Evolutionary conservation across 2,888 invertebrate genomes (phyloP).

Genomic region (Macrophya alboannulata): DNA sequence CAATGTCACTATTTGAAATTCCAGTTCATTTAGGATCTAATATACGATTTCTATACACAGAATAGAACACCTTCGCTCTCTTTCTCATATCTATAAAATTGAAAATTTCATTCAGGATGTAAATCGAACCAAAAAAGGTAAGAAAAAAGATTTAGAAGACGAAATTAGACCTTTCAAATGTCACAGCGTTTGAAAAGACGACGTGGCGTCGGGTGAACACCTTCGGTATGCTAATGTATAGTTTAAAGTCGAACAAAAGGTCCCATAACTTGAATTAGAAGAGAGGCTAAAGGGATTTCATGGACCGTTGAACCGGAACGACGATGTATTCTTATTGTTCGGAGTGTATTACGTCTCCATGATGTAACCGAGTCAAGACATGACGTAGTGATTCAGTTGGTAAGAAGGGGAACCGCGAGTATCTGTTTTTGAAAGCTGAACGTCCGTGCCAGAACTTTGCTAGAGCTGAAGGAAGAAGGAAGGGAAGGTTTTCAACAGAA

Average conservation of each 20-base stretch:
- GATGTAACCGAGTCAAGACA: slow-evolving; percentile 2
- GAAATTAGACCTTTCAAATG: not conserved
- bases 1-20: not conserved
- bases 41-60: not conserved
- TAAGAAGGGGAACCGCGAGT: not conserved
- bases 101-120: not conserved
- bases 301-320: slow-evolving; percentile 1
- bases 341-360: not conserved
- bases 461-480: not conserved
- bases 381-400: not conserved
- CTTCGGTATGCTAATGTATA: not conserved
- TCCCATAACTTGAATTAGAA: not conserved
- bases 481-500: slow-evolving; percentile 1
- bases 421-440: slow-evolving; percentile 28
- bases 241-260: not conserved
- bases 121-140: not conserved
- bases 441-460: slow-evolving; percentile 24
- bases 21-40: not conserved
- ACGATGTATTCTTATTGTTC: slow-evolving; percentile 20
- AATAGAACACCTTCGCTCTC: not conserved
- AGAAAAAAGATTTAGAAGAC: not conserved
- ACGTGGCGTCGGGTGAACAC: not conserved
- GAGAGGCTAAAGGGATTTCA: not conserved
- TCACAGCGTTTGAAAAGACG: not conserved
- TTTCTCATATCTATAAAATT: too few relatives aligned